Evolutionary conservation across 2,888 invertebrate genomes (phyloP).

Genomic region (Tribolium freemani): DNA sequence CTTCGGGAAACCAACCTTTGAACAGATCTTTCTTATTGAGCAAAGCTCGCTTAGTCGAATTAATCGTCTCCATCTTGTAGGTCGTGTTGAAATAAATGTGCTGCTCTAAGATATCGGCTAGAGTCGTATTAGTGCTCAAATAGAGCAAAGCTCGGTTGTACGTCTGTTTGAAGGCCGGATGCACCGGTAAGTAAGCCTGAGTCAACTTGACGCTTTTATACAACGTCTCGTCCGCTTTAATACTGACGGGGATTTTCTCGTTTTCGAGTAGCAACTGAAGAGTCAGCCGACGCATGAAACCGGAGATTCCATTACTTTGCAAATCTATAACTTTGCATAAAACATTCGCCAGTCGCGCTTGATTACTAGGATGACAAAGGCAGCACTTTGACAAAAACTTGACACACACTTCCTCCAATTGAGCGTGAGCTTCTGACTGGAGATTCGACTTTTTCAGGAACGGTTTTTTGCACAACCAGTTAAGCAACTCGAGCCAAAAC

Average conservation of each 20-base stretch:
- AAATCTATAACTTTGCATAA: constrained; percentile 82
- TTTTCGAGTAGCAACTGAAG: constrained; percentile 89
- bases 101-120: constrained; percentile 81
- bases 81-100: constrained; percentile 66
- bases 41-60: constrained; percentile 20
- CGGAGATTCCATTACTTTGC: constrained; percentile 80
- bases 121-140: constrained; percentile 82
- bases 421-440: constrained; percentile 68
- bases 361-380: constrained; percentile 87
- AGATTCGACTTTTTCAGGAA: constrained; percentile 58
- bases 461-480: constrained; percentile 74
- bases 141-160: constrained; percentile 80
- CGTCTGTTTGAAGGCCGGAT: constrained; percentile 82
- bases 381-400: constrained; percentile 87
- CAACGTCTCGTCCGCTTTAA: constrained; percentile 69
- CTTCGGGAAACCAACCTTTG: constrained; percentile 67
- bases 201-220: constrained; percentile 63
- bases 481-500: constrained; percentile 90
- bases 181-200: constrained; percentile 67
- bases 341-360: constrained; percentile 84
- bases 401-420: constrained; percentile 83
- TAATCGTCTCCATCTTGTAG: constrained; percentile 53
- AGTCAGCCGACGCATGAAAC: constrained; percentile 89
- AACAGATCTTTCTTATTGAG: constrained; percentile 55
- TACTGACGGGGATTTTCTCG: constrained; percentile 85